phyloP scores from a whole-genome alignment of 2,888 invertebrate genomes.

The Empis livida region DNA sequence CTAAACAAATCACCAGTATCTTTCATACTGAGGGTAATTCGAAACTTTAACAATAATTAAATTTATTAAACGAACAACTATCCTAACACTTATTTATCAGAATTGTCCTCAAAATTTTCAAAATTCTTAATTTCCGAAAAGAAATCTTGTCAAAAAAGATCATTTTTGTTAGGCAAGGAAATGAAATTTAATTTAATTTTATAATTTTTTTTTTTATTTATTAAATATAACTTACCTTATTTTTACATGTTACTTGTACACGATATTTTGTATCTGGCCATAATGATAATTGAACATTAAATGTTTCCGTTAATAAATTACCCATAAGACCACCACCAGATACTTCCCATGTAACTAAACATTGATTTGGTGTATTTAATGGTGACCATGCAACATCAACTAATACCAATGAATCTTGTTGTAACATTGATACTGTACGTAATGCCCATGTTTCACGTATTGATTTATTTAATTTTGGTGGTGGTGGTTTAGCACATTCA shows the following conservation, averaged over 20 bases:
- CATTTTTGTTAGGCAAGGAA: no score
- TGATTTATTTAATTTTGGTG: conserved; percentile 26
- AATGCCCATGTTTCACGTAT: conserved; percentile 28
- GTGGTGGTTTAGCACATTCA: conserved; percentile 27
- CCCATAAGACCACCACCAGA: conserved; percentile 35
- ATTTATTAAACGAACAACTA: no score
- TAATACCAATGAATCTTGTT: conserved; percentile 32
- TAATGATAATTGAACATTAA: conserved; percentile 31
- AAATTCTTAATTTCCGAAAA: no score
- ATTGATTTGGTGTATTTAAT: conserved; percentile 25
- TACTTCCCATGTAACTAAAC: conserved; percentile 35
- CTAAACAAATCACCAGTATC: no score
- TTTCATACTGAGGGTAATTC: no score
- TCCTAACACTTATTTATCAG: no score
- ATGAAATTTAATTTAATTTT: no score
- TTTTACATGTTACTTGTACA: conserved; percentile 35
- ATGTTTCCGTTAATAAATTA: conserved; percentile 33
- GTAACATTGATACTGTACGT: conserved; percentile 30
- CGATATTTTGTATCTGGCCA: conserved; percentile 36
- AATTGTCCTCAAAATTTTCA: no score
- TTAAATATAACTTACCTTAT: conserved; percentile 25
- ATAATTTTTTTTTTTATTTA: no score
- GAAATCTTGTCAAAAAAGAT: no score
- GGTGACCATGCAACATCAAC: conserved; percentile 35
- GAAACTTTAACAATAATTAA: no score